Evolutionary conservation across 2,797 vertebrate genomes (phyloP), one percentile per base, ranked within the genome.

Genomic region (Pampus argenteus): DNA sequence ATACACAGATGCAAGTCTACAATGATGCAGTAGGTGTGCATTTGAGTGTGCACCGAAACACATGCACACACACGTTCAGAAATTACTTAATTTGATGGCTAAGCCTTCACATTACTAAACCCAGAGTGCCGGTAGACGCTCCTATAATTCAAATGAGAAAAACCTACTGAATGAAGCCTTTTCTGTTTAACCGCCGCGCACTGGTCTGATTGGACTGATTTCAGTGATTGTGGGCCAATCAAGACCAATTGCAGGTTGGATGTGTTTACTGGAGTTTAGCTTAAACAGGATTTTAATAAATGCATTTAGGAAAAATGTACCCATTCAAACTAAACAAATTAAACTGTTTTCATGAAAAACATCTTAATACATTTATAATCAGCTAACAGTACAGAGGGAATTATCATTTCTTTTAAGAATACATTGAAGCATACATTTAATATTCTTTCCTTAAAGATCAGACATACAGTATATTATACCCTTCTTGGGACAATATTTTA

Each of bases 201-300:
- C 47, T 13, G 51, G 49, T 15, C 64, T 79, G 72, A 83, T 69
- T 69, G 77, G 58, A 71, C 77, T 70, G 70, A 78, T 76, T 76
- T 78, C 44, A 63, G 48, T 61, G 65, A 82, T 75, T 84, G 66
- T 77, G 62, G 20, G 48, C 9, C 57, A 74, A 82, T 82, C 62
- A 75, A 64, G 58, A 47, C 49, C 38, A 70, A 66, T 55, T 71
- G 34, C 42, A 59, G 61, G 38, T 66, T 52, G 25, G 45, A 31
- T 68, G 29, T 74, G 71, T 79, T 79, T 26, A 42, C 65, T 29
- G 15, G 1, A 26, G 40, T 48, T 66, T 49, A 17, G 56, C 38
- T 51, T 13, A 17, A 79, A 28, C n/a, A n/a, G 40, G 22, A 31
- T 65, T 65, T 71, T 59, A 18, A 58, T 45, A 62, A 76, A 45